Percentiles rank a stretch among this genome's conserved stretches.
Conservation (phyloP, 1,140 invertebrate species). For the Aphidius ervi region DNA sequence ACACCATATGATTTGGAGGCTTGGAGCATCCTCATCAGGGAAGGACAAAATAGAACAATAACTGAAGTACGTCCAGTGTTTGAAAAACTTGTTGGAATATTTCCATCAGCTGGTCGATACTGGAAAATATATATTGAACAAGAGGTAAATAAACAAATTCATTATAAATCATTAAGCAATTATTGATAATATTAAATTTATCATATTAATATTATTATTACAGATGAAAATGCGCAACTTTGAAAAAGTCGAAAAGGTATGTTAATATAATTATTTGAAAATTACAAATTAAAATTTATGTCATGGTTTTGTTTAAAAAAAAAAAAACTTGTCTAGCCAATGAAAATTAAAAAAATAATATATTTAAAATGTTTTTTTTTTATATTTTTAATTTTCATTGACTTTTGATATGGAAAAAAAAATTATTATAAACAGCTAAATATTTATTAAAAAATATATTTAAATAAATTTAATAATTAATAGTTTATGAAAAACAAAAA, state of each 20-base stretch:
- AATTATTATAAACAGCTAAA: too few species aligned
- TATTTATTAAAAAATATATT: too few species aligned
- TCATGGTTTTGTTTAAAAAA: slow-evolving; percentile 31
- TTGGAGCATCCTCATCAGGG: slow-evolving; percentile 91
- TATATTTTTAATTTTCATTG: too few species aligned
- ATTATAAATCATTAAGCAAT: slow-evolving; percentile 12
- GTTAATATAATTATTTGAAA: slow-evolving; percentile 43
- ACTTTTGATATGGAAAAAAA: too few species aligned
- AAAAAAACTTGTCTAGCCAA: slow-evolving; percentile 12
- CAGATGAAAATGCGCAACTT: slow-evolving; percentile 93
- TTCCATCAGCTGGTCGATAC: slow-evolving; percentile 93
- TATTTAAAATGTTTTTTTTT: too few species aligned
- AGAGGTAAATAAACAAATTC: slow-evolving; percentile 65
- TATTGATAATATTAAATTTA: slow-evolving; percentile 15
- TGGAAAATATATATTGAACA: slow-evolving; percentile 99
- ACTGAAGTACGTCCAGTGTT: slow-evolving; percentile 88
- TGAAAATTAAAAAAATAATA: too few species aligned
- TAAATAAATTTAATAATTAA: too few species aligned
- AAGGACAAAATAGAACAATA: slow-evolving; percentile 86
- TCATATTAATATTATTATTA: slow-evolving; percentile 46
- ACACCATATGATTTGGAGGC: slow-evolving; percentile 92
- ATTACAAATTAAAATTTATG: slow-evolving; percentile 33
- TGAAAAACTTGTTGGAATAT: slow-evolving; percentile 88
- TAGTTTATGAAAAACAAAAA: too few species aligned
- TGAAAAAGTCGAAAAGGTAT: slow-evolving; percentile 97